A percentile compares a stretch with the other conserved stretches of the same genome.
These are phyloP conservation scores for Gadopsis bispinosus DNA, from an alignment of 2,797 vertebrate species.

Conservation along the genomic window DNA sequence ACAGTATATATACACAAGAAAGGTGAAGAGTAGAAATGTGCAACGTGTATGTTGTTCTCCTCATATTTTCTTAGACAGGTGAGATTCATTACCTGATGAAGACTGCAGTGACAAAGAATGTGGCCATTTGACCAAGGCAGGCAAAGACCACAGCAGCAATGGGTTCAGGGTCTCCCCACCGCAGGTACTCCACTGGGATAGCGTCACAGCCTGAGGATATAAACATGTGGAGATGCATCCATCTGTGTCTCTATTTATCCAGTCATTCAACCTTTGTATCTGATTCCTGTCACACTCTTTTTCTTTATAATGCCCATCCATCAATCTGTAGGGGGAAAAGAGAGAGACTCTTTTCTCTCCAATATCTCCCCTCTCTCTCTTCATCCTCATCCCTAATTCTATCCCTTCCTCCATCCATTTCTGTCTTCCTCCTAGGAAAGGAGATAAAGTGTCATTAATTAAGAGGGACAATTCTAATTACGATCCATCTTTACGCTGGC, in stretches of 20 bases:
- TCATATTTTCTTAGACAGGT: background rate
- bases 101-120: conserved; percentile 93
- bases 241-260: conserved; percentile 7
- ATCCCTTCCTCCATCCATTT: conserved; percentile 40
- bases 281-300: conserved; percentile 21
- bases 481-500: conserved; percentile 40
- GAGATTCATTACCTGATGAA: conserved; percentile 90
- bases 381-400: conserved; percentile 40
- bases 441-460: conserved; percentile 77
- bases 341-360: background rate
- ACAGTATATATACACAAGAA: background rate
- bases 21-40: background rate
- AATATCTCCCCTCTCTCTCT: conserved; percentile 42
- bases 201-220: conserved; percentile 89
- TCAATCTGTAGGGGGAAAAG: conserved; percentile 18
- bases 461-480: conserved; percentile 80
- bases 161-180: conserved; percentile 97
- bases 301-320: conserved; percentile 35
- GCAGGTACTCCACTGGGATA: conserved; percentile 95
- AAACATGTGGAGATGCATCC: conserved; percentile 7
- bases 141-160: conserved; percentile 97
- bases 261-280: conserved; percentile 14
- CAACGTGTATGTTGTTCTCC: background rate
- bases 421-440: conserved; percentile 50
- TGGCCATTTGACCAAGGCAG: conserved; percentile 94